Base-by-base conservation (phyloP, 2,888 invertebrate species). In the Phortica okadai region DNA sequence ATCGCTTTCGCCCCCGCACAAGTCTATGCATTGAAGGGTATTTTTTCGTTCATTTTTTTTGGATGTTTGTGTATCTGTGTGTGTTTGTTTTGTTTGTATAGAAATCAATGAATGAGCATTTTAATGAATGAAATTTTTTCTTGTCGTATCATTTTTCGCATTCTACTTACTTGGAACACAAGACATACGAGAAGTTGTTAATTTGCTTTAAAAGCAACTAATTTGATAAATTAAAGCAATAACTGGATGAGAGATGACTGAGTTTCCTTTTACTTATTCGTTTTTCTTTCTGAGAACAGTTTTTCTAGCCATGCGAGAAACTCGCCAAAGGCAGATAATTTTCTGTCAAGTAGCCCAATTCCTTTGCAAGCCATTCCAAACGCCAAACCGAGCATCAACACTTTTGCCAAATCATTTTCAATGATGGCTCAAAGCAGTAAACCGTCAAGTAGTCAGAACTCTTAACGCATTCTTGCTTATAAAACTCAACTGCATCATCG, bases 91-190 rank as follows among this genome's bases (percentile, higher is more conserved):
- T 59, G 74, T 54, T 76, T 77, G 75, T 69, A 62, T 73, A 76
- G 78, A 81, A 81, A 81, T 81, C 81, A 81, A 81, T 81, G 81
- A 81, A 81, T 81, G 81, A 81, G 75, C 66, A 73, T 70, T 45
- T 70, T 70, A 45, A 21, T 75, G 62, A 75, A 75, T 75, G 75
- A 69, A 75, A 59, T 62, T 25, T 62, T 16, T 62, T 21, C 21
- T 62, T 62, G n/a, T 25, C 21, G 21, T 25, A 21, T 62, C 21
- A 62, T 62, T 62, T 62, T 62, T 62, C 16, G 62, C 16, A 62
- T 62, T 21, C 56, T 62, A 25, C 10, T 21, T 16, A 62, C 10
- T 21, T 16, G 62, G 10, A 8, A 62, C 1, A 50, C 14, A 50
- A 50, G 33, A 33, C 33, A 33, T 33, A 33, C 33, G 33, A 33